Evolutionary conservation across 2,888 invertebrate genomes (phyloP).

Genomic region (Netelia virgata): DNA sequence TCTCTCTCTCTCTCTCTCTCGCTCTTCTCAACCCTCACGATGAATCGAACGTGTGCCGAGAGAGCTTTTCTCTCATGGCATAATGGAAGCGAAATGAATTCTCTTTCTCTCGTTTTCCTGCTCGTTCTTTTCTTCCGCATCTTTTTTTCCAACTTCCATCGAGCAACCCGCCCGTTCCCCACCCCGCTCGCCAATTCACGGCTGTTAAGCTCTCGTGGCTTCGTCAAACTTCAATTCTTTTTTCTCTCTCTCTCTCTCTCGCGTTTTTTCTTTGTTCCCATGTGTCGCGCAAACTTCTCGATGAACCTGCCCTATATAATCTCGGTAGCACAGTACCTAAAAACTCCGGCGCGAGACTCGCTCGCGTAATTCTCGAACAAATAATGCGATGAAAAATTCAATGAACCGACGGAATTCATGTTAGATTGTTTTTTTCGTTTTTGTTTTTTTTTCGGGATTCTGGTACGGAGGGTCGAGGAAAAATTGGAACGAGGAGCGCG

Average conservation of each 20-base stretch:
- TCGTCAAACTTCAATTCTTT: conserved; percentile 40
- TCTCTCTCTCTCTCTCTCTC: no score
- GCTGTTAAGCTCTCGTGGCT: conserved; percentile 7
- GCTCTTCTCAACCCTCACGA: not conserved
- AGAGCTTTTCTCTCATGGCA: conserved; percentile 49
- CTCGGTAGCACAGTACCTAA: not conserved
- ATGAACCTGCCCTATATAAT: not conserved
- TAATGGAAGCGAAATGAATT: conserved; percentile 54
- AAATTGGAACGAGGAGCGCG: not conserved
- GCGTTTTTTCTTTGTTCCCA: not conserved
- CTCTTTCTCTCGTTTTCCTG: conserved; percentile 24
- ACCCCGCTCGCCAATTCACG: not conserved
- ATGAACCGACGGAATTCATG: not conserved
- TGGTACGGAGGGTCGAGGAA: not conserved
- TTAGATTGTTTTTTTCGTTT: not conserved
- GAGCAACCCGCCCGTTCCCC: not conserved
- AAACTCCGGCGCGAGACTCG: not conserved
- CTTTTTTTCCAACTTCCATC: conserved; percentile 4
- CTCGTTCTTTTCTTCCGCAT: conserved; percentile 14
- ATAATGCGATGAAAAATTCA: conserved; percentile 7
- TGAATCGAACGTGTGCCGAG: conserved; percentile 59
- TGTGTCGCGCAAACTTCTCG: conserved; percentile 21
- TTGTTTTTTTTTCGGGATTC: no score
- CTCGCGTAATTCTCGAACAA: conserved; percentile 1
- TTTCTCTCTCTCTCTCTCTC: not conserved